Conservation (phyloP, 2,113 vertebrate genomes). For the Ciconia boyciana region DNA sequence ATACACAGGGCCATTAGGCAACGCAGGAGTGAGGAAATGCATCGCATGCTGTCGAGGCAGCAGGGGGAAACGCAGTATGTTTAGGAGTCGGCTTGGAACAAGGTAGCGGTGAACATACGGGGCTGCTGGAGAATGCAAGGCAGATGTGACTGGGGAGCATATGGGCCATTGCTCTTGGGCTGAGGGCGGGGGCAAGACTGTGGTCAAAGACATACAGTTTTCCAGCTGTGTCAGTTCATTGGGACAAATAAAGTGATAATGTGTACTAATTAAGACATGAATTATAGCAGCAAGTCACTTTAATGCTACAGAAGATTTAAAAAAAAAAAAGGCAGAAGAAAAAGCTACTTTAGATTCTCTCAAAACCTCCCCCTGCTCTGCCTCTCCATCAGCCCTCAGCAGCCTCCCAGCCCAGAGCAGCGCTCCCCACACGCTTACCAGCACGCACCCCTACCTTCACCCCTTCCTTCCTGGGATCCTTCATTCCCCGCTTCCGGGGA, state of each 20-base stretch:
- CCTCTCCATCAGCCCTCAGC: background rate
- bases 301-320: background rate
- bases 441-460: accelerated
- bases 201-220: accelerated
- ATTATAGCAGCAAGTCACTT: background rate
- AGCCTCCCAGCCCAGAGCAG: background rate
- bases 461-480: background rate
- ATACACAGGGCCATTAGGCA: background rate
- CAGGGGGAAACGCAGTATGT: accelerated
- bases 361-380: background rate
- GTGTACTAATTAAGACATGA: background rate
- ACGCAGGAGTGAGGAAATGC: background rate
- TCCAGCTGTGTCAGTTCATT: background rate
- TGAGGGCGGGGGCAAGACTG: background rate
- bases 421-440: accelerated
- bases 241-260: background rate
- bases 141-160: background rate
- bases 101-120: accelerated
- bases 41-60: accelerated
- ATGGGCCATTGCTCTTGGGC: background rate
- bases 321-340: background rate
- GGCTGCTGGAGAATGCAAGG: background rate
- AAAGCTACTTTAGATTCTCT: background rate
- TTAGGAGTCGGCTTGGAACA: background rate
- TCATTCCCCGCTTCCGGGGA: background rate